These are phyloP conservation scores for Euura lappo DNA, from an alignment of 1,140 invertebrate genomes.

Conservation along the genomic window DNA sequence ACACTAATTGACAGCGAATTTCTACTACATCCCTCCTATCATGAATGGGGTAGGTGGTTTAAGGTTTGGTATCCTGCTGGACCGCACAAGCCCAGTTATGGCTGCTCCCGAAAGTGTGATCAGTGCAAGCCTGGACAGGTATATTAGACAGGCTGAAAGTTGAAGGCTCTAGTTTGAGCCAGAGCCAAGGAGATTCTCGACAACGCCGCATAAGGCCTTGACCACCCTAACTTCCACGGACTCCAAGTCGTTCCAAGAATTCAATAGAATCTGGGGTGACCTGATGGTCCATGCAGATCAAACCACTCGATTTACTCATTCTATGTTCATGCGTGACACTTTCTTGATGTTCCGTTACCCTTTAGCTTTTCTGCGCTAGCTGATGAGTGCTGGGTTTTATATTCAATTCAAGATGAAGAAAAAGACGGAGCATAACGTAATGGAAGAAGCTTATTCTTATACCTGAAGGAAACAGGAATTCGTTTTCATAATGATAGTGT, in stretches of 20 bases:
- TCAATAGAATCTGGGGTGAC: slow-evolving; percentile 61
- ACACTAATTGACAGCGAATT: too few relatives aligned
- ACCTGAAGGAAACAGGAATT: too few relatives aligned
- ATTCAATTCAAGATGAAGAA: too few relatives aligned
- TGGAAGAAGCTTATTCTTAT: too few relatives aligned
- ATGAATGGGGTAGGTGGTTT: slow-evolving; percentile 40
- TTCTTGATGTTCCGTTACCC: too few relatives aligned
- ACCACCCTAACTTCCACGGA: slow-evolving; percentile 44
- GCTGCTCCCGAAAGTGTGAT: slow-evolving; percentile 43
- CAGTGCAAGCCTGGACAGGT: slow-evolving; percentile 33
- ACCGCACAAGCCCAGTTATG: slow-evolving; percentile 65
- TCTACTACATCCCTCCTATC: too few relatives aligned
- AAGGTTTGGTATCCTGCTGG: slow-evolving; percentile 54
- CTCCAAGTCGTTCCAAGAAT: slow-evolving; percentile 65
- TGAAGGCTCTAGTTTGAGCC: slow-evolving; percentile 32
- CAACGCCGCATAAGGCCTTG: slow-evolving; percentile 62
- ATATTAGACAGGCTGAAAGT: slow-evolving; percentile 30
- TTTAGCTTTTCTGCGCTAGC: too few relatives aligned
- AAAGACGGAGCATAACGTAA: too few relatives aligned
- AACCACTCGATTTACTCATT: slow-evolving; percentile 33
- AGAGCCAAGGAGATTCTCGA: slow-evolving; percentile 57
- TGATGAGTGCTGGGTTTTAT: too few relatives aligned
- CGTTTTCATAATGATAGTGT: too few relatives aligned
- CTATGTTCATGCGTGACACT: too few relatives aligned
- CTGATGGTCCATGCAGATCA: slow-evolving; percentile 55